phyloP scores from a whole-genome alignment of 2,113 vertebrate species.

The Equus quagga region DNA sequence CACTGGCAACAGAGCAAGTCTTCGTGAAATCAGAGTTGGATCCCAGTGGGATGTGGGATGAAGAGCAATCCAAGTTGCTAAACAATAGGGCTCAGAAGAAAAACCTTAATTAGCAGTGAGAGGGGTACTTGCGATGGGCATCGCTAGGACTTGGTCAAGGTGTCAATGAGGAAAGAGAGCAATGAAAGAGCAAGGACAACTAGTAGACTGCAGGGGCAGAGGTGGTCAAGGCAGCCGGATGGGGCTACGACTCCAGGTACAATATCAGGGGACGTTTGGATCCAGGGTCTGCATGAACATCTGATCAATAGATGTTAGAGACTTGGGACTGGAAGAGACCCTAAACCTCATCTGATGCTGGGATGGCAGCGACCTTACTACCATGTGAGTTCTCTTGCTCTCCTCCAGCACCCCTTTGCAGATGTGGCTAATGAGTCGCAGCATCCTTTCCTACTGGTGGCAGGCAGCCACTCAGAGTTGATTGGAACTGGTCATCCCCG shows the following conservation, averaged over 20 bases:
- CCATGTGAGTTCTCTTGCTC: fast-evolving
- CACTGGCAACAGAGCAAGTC: background rate
- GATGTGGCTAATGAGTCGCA: background rate
- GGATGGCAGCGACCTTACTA: background rate
- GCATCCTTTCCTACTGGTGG: background rate
- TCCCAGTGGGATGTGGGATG: background rate
- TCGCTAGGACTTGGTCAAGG: background rate
- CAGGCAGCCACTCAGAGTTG: background rate
- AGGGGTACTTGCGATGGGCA: background rate
- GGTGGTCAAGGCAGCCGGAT: background rate
- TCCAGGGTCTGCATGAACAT: background rate
- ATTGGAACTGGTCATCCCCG: background rate
- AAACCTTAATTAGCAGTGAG: background rate
- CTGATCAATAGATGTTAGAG: background rate
- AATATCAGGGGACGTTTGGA: background rate
- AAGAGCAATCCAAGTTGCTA: background rate
- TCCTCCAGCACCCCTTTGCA: background rate
- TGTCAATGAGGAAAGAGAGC: background rate
- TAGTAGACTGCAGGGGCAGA: fast-evolving
- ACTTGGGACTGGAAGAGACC: background rate
- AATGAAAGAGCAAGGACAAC: background rate
- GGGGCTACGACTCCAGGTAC: background rate
- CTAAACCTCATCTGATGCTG: background rate
- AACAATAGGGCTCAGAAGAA: slow-evolving; percentile 13
- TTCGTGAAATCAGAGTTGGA: background rate